Evolutionary conservation across 2,888 invertebrate species (phyloP), one percentile per base, ranked within the genome.

Genomic region (Standfussiana lucernea): DNA sequence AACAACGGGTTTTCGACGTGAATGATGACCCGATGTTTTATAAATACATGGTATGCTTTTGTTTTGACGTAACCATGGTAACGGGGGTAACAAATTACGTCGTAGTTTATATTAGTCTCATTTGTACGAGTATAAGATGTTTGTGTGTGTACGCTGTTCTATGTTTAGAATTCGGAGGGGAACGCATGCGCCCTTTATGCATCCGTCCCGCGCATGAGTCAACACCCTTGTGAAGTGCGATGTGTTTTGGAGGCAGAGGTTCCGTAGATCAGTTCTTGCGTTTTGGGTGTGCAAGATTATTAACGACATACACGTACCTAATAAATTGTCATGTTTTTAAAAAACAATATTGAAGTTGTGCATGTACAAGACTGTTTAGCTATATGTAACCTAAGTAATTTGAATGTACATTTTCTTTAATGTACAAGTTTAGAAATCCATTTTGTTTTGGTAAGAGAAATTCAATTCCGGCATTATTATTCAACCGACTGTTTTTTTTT

Each of bases 171-270:
- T 40, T 78, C 81, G 88, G 82, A 87, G 89, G 92, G 92, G 88
- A 86, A 89, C 93, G 92, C 91, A 89, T 90, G 92, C 92, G 92
- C 89, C 85, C 88, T 88, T 86, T 85, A 77, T 75, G 73, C 79
- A 79, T 79, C 85, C 77, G 75, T 71, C 68, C 74, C 77, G 90
- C 91, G 91, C 91, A 90, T 90, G 90, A 85, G 82, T 86, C 80
- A 87, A 75, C 82, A 80, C 77, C 78, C 80, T 77, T 82, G 66
- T 65, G 37, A 79, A 80, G 75, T 62, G 53, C 59, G 67, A 24
- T 11, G 40, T 37, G 6, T 24, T 50, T 64, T 66, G 13, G 13
- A 50, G 0, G 8, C 3, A 11, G 0, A 37, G 87, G 87, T 87
- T 87, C 88, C 76, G 82, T 69, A 10, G 59, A 15, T 28, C 15